Base-by-base conservation (phyloP, 2,113 vertebrate species). In the Climacteris rufus region DNA sequence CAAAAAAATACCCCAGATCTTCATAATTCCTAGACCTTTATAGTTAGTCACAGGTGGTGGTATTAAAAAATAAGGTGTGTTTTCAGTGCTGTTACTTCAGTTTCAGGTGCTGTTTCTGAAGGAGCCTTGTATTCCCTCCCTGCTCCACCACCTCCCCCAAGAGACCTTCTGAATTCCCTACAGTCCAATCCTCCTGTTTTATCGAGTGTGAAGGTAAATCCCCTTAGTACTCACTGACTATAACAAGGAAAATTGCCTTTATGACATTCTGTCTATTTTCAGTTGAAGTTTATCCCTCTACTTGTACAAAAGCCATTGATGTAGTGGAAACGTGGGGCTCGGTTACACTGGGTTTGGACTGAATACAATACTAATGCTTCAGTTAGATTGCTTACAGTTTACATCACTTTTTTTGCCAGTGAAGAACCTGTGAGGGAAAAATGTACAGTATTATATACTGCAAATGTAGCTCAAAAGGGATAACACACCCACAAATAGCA, bases 191-290 rank as follows among this genome's bases (percentile, higher is more conserved):
- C 49, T 63, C 85, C 96, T 6, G 28, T 83, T 57, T 87, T 92
- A 30, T 88, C 92, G 1, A 95, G 97, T 37, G 88, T 96, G 47
- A 97, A 98, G 98, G 98, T 98, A 98, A 97, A 92, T 82, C 13
- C 56, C 17, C 33, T 47, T 21, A 30, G 20, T 49, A 33, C 28
- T 74, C 31, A 3, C 23, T 66, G 52, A 53, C 40, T 28, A 2
- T 19, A 68, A 19, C 18, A 40, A 19, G 12, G 11, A 24, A 44
- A 76, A 61, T 33, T 30, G 10, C 24, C n/a, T 84, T 47, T 13
- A 14, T 76, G 61, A 21, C 10, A 27, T 81, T 75, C 42, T 45
- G 4, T 19, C 17, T 30, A 83, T 75, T 60, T 79, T n/a, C 74
- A 44, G 4, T 70, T 85, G 12, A 71, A 68, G 37, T 70, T 64